Percentiles rank a stretch among this genome's conserved stretches.
Conservation (phyloP, 2,888 invertebrate genomes). For the Lasioglossum oenotherae region DNA sequence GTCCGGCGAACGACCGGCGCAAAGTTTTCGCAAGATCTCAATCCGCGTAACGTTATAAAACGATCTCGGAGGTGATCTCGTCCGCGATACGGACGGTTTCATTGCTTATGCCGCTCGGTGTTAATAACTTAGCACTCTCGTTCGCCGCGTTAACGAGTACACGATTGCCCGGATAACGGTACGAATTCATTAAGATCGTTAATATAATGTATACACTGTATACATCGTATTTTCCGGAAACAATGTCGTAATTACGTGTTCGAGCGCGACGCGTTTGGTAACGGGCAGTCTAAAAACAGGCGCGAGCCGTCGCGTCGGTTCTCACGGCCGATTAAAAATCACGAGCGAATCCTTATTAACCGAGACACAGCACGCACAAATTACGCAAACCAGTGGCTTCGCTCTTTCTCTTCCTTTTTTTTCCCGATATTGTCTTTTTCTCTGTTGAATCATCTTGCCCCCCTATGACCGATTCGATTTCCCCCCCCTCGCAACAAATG, state of each 20-base stretch:
- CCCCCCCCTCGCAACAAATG: conserved; percentile 20
- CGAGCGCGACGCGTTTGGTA: background rate
- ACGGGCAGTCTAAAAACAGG: background rate
- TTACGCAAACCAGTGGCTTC: background rate
- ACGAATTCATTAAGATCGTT: background rate
- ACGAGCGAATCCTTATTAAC: background rate
- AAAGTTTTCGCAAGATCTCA: background rate
- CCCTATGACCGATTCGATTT: background rate
- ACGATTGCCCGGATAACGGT: background rate
- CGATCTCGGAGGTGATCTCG: background rate
- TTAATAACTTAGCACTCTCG: conserved; percentile 2
- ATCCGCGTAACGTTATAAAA: background rate
- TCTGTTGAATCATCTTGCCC: background rate
- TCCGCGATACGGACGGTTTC: conserved; percentile 17
- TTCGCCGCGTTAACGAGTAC: background rate
- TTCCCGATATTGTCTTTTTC: background rate
- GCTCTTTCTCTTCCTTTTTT: background rate
- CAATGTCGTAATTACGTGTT: background rate
- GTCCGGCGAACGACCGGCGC: background rate
- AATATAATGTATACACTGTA: background rate
- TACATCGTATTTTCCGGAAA: background rate
- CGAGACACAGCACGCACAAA: background rate
- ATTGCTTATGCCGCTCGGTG: background rate
- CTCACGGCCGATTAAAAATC: background rate
- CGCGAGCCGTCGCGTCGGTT: background rate